Conservation (phyloP, 1,140 invertebrate species). For the Lepidurus apus region DNA sequence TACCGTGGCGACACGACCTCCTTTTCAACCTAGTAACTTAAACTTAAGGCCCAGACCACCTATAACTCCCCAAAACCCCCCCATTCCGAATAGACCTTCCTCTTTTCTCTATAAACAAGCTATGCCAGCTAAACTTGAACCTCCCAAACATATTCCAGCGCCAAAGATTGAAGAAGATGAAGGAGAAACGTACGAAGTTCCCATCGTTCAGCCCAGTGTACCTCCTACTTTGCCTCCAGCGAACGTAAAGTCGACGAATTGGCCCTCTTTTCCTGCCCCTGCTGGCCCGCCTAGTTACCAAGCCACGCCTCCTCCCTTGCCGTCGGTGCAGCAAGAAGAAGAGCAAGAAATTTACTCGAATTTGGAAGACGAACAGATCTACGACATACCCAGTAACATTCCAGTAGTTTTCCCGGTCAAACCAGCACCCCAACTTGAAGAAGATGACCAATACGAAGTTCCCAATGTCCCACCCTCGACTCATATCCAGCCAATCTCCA, state of each 20-base stretch:
- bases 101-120: neutral
- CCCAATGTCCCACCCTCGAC: neutral
- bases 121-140: neutral
- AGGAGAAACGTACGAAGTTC: neutral
- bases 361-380: neutral
- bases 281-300: too few relatives aligned
- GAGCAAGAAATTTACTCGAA: conserved; percentile 5
- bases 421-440: neutral
- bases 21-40: neutral
- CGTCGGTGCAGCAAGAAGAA: neutral
- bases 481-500: neutral
- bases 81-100: neutral
- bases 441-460: neutral
- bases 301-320: neutral
- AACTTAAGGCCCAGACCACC: too few relatives aligned
- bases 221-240: too few relatives aligned
- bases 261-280: too few relatives aligned
- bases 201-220: neutral
- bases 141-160: neutral
- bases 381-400: neutral
- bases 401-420: neutral
- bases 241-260: too few relatives aligned
- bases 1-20: neutral
- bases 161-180: neutral
- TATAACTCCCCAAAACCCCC: neutral